These are phyloP conservation scores for Unio pictorum DNA, from an alignment of 2,888 invertebrate species.

Conservation along the genomic window DNA sequence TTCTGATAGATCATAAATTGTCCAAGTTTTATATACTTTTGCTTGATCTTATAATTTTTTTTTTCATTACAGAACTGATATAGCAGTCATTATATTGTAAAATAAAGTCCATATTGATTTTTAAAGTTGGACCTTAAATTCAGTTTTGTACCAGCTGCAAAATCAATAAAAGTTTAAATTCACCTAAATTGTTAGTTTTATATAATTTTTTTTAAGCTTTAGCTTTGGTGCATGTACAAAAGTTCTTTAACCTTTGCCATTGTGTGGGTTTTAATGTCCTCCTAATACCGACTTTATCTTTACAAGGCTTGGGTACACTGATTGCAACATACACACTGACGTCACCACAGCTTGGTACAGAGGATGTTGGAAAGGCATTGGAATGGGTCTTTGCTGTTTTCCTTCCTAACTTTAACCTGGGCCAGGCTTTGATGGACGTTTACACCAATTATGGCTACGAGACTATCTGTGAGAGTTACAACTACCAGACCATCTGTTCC, in stretches of 20 bases:
- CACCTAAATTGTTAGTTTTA: too few species aligned
- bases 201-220: too few species aligned
- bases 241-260: background rate
- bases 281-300: background rate
- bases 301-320: constrained; percentile 80
- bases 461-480: constrained; percentile 23
- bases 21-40: too few species aligned
- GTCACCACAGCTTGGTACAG: constrained; percentile 77
- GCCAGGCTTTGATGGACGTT: constrained; percentile 70
- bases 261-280: background rate
- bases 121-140: too few species aligned
- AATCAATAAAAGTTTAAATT: too few species aligned
- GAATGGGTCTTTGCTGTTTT: constrained; percentile 79
- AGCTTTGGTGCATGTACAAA: too few species aligned
- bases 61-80: too few species aligned
- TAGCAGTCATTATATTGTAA: too few species aligned
- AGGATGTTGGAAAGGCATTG: constrained; percentile 75
- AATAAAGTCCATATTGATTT: too few species aligned
- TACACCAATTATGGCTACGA: constrained; percentile 67
- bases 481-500: constrained; percentile 2
- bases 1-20: too few species aligned
- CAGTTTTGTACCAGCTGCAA: too few species aligned
- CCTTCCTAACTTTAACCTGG: constrained; percentile 81
- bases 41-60: too few species aligned
- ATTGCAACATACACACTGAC: constrained; percentile 80